Base-by-base conservation (phyloP, 2,113 vertebrate genomes). In the Grammomys surdaster region DNA sequence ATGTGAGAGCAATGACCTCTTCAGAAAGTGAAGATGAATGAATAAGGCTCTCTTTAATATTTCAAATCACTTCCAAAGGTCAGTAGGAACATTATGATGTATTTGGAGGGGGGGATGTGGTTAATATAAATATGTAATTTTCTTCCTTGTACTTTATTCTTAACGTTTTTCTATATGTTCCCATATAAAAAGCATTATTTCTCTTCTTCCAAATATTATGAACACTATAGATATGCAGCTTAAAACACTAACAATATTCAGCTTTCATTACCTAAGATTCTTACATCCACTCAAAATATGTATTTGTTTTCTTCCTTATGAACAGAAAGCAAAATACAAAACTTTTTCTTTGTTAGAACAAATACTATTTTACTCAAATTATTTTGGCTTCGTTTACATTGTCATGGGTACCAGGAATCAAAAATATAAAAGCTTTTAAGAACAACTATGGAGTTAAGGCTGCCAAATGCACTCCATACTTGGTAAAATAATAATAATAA, bases 1-100 rank as follows among this genome's bases (percentile, higher is more conserved):
- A 90, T 63, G 75, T 7, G 97, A 31, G 40, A 86, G 89, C 95
- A 98, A 97, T 69, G 0, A 36, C 84, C 69, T 90, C 63, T 93
- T 43, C 6, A 1, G 89, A 20, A 40, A 40, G 80, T 20, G 19
- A 46, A 63, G 91, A 56, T 31, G 20, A 85, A 56, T 51, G 4
- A 87, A 3, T 90, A 73, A 96, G 96, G 82, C 26, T 76, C 20
- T 4, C 0, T 77, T 85, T 36, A n/a, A 84, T 63, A 60, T 70
- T 89, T 72, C 60, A 95, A 86, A 90, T 51, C 77, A 89, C 10
- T 94, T 91, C 16, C 60, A 94, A 93, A 98, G 90, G 3, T 73
- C 81, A 86, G 16, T 40, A 8, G 10, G 65, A 93, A 93, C 33
- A 8, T 91, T 88, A 43, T 5, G 43, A 31, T 86, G 8, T 65